Base-by-base conservation (phyloP, 2,888 invertebrate genomes). In the Stramonita haemastoma region DNA sequence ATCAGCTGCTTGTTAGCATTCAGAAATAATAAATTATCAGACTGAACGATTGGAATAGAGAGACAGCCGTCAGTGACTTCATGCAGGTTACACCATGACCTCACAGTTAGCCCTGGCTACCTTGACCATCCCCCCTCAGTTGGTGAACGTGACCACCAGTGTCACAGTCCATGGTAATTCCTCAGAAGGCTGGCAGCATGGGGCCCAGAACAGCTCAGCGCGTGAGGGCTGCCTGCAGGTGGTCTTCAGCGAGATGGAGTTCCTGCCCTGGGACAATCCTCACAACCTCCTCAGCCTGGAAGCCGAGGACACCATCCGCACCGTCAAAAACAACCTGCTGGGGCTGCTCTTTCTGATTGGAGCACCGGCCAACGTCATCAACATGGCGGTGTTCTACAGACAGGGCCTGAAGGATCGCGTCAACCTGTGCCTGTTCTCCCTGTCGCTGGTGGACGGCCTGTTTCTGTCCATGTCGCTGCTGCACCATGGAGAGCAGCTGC, bases 381-480 rank as follows among this genome's bases (percentile, higher is more conserved):
- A 79, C 79, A 79, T 79, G 79, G 79, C 79, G 79, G 79, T 79
- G 79, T 79, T 79, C 34, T 79, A 4, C 79, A 79, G 34, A 34
- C 79, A 79, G 34, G 79, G 79, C 26, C 34, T 79, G 34, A 79
- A 79, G 32, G 79, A 79, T 34, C 79, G 79, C 1, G 34, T 79
- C 79, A 79, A 79, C 79, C 34, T 79, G 79, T 79, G 79, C 32
- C 36, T 79, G 8, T 79, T 79, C 32, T 13, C 79, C 79, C 22
- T 79, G 79, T 34, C 79, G 17, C 22, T 79, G 32, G 79, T 32
- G 29, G 79, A 79, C 32, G 34, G 34, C 1, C 26, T 79, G 34
- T 79, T 17, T 22, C 19, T 79, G 19, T 15, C 34, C 15, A 79
- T 19, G 79, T 26, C 17, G 15, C 11, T 79, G 4, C 79, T 79